phyloP scores from a whole-genome alignment of 2,797 vertebrate species.

The Buphagus erythrorhynchus region DNA sequence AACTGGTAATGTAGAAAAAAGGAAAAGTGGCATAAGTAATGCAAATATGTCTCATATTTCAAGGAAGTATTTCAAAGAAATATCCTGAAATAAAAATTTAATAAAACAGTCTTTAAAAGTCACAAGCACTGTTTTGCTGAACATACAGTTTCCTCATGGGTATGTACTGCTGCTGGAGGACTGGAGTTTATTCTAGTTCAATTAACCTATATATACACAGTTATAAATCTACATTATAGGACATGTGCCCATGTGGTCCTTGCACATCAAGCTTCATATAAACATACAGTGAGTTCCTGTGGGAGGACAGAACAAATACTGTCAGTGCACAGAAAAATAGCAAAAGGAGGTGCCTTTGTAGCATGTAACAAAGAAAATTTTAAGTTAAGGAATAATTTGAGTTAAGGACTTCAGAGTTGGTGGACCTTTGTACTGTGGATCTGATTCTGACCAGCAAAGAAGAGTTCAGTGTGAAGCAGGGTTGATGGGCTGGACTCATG shows the following conservation, averaged over 20 bases:
- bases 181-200: not conserved
- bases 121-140: not conserved
- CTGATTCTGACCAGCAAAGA: not conserved
- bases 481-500: not conserved
- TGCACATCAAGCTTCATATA: not conserved
- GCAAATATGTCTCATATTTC: not conserved
- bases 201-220: not conserved
- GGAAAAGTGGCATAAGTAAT: not conserved
- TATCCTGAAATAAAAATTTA: not conserved
- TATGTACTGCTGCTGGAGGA: not conserved
- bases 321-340: not conserved
- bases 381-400: not conserved
- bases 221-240: not conserved
- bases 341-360: not conserved
- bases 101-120: not conserved
- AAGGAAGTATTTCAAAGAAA: not conserved
- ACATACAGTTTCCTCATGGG: not conserved
- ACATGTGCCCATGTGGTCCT: not conserved
- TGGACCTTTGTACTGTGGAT: not conserved
- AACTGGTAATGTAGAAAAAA: not conserved
- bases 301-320: not conserved
- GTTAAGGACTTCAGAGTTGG: not conserved
- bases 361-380: not conserved
- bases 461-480: not conserved
- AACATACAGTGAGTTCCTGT: not conserved